Evolutionary conservation across 2,113 vertebrate species (phyloP).

Genomic region (Manacus vitellinus): DNA sequence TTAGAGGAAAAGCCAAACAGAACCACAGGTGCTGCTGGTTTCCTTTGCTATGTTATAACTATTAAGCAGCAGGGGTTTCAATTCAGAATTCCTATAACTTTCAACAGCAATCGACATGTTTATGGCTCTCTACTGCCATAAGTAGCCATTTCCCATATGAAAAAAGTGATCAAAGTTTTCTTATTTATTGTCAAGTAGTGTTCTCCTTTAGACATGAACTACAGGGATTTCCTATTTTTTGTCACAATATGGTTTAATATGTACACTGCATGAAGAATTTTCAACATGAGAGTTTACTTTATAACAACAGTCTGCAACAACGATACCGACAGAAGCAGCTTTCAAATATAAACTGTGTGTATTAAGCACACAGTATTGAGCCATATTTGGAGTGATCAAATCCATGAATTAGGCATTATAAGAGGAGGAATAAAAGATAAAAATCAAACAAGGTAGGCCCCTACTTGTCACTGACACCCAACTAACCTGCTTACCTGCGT

Average conservation of each 20-base stretch:
- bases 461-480: background rate
- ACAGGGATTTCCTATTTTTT: background rate
- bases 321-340: background rate
- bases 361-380: background rate
- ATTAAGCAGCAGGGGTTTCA: background rate
- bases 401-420: background rate
- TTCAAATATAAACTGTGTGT: background rate
- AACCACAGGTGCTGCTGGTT: background rate
- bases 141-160: background rate
- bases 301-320: background rate
- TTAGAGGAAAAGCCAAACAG: background rate
- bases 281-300: background rate
- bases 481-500: slow-evolving; percentile 65
- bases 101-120: background rate
- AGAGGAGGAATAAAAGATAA: background rate
- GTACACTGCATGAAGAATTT: background rate
- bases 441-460: background rate
- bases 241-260: background rate
- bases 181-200: background rate
- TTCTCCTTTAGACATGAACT: background rate
- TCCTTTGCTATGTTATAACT: background rate
- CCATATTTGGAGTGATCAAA: background rate
- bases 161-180: background rate
- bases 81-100: background rate
- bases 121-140: background rate